Evolutionary conservation across 1,140 invertebrate species (phyloP).

Genomic region (Rhagoletis pomonella): DNA sequence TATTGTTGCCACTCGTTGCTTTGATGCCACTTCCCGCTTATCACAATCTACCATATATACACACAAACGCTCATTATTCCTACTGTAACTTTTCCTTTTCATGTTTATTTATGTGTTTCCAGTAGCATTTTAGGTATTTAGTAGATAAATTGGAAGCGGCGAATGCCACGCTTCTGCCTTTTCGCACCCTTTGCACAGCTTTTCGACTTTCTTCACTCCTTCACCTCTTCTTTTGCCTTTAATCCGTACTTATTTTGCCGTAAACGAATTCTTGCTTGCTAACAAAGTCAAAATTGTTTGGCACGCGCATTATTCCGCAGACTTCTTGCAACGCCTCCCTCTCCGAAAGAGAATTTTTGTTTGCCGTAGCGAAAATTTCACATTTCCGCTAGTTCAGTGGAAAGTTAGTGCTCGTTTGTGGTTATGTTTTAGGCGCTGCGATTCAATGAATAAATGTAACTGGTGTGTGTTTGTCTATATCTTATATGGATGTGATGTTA

Average conservation of each 20-base stretch:
- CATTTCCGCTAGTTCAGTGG: not conserved
- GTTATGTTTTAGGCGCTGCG: not conserved
- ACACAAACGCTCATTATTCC: slow-evolving; percentile 33
- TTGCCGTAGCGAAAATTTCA: not conserved
- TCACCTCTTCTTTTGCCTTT: not conserved
- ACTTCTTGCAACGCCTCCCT: not conserved
- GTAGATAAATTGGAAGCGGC: slow-evolving; percentile 33
- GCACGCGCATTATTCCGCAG: slow-evolving; percentile 37
- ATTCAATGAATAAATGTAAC: not conserved
- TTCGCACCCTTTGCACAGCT: not conserved
- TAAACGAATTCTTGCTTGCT: slow-evolving; percentile 42
- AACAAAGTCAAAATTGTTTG: slow-evolving; percentile 45
- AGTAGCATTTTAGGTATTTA: slow-evolving; percentile 28
- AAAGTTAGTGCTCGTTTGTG: not conserved
- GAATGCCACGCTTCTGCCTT: not conserved
- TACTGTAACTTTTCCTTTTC: slow-evolving; percentile 32
- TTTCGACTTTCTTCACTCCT: not conserved
- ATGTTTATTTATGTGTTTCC: slow-evolving; percentile 38
- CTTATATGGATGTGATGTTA: not conserved
- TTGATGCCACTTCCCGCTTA: slow-evolving; percentile 13
- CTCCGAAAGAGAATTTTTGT: not conserved
- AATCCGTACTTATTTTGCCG: not conserved
- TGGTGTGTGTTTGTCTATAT: not conserved
- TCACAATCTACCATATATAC: not conserved
- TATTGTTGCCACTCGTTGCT: slow-evolving; percentile 38